These are phyloP conservation scores for Megaceryle maxima DNA, from an alignment of 2,113 vertebrate species.

Conservation along the genomic window DNA sequence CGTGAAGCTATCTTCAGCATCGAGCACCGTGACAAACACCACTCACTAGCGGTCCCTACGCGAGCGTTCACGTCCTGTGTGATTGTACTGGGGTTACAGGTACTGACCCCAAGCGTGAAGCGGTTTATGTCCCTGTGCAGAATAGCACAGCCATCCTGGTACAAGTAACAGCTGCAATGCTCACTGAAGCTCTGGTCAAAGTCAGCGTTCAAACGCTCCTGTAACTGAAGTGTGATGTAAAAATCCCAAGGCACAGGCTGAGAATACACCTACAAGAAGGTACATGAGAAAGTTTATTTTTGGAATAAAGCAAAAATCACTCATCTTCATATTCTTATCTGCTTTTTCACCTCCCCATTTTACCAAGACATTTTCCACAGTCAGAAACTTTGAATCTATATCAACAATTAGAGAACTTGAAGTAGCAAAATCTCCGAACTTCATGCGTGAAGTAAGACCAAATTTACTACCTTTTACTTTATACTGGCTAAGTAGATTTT, in stretches of 20 bases:
- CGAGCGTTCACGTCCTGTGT: background rate
- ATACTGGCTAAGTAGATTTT: background rate
- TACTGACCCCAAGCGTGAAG: conserved; percentile 74
- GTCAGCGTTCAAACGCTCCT: conserved; percentile 67
- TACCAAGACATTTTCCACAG: background rate
- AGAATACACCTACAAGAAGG: conserved; percentile 73
- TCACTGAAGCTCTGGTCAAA: conserved; percentile 67
- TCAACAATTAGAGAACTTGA: background rate
- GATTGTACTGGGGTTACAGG: too few species aligned
- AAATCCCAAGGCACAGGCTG: conserved; percentile 85
- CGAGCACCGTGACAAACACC: background rate
- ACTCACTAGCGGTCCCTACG: background rate
- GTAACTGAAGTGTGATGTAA: conserved; percentile 77
- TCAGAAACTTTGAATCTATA: background rate
- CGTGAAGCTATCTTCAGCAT: background rate
- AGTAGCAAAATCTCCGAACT: background rate
- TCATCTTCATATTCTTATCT: background rate
- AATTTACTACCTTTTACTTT: background rate
- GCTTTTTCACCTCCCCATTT: background rate
- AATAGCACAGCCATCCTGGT: conserved; percentile 75
- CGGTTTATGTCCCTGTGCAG: conserved; percentile 67
- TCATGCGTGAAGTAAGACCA: background rate
- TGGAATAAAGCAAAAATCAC: background rate
- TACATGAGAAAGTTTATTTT: background rate
- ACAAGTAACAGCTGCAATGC: conserved; percentile 74